Evolutionary conservation across 2,113 vertebrate species (phyloP).

Genomic region (Odontophorus gujanensis): DNA sequence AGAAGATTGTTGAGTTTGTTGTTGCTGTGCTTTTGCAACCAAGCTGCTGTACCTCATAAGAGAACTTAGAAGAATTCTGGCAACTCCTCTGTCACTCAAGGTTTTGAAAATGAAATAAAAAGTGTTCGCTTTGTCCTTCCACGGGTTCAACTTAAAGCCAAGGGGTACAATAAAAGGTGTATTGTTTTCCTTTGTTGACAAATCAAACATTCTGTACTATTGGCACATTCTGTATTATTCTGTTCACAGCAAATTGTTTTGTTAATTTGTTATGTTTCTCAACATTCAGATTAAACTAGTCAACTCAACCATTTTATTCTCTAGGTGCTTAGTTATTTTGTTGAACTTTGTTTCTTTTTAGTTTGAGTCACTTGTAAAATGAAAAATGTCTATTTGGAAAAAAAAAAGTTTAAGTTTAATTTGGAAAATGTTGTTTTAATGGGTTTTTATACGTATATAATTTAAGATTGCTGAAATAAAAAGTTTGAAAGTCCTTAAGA

Average conservation of each 20-base stretch:
- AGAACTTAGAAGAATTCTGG: background rate
- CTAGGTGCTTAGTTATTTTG: background rate
- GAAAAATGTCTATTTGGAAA: background rate
- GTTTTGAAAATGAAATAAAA: conserved; percentile 4
- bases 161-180: background rate
- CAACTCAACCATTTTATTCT: background rate
- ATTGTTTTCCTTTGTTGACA: background rate
- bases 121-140: background rate
- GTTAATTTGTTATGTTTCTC: background rate
- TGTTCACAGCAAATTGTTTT: background rate
- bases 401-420: background rate
- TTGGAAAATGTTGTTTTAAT: background rate
- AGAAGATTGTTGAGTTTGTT: background rate
- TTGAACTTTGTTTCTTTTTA: background rate
- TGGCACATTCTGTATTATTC: no score
- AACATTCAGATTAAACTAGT: background rate
- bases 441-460: background rate
- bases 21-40: background rate
- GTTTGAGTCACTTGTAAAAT: background rate
- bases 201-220: no score
- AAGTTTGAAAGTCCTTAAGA: background rate
- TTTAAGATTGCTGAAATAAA: background rate
- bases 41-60: background rate
- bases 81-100: background rate
- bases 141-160: background rate